phyloP scores from a whole-genome alignment of 1,140 invertebrate genomes.

The Sogatella furcifera region DNA sequence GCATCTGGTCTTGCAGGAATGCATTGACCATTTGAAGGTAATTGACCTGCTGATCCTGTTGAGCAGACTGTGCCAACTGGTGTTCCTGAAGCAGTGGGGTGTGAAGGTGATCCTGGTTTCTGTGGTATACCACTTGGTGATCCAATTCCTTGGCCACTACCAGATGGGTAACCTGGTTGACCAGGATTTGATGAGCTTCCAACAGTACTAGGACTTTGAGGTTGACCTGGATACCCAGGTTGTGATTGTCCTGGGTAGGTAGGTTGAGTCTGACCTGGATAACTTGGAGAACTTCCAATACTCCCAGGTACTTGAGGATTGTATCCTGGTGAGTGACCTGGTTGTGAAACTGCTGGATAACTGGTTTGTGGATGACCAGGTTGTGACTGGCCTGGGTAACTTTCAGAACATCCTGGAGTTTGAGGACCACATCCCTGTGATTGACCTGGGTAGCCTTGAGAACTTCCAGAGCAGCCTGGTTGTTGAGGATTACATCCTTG shows the following conservation, averaged over 20 bases:
- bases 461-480: no score
- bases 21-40: no score
- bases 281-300: no score
- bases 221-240: slow-evolving; percentile 18
- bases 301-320: no score
- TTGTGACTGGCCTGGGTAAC: slow-evolving; percentile 15
- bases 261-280: slow-evolving; percentile 6
- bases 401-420: slow-evolving; percentile 16
- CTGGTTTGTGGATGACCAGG: neutral
- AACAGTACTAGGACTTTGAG: no score
- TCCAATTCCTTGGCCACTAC: slow-evolving; percentile 11
- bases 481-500: no score
- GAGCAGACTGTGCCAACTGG: slow-evolving; percentile 14
- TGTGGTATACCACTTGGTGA: slow-evolving; percentile 20
- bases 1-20: no score
- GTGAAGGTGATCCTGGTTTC: no score
- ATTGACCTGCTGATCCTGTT: neutral
- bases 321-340: slow-evolving; percentile 15
- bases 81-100: no score
- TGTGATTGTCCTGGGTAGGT: slow-evolving; percentile 19
- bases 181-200: slow-evolving; percentile 2
- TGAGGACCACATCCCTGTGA: slow-evolving; percentile 13
- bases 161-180: slow-evolving; percentile 15
- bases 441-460: slow-evolving; percentile 12
- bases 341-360: neutral